These are phyloP conservation scores for Microplitis demolitor DNA, from an alignment of 1,140 invertebrate genomes.

Conservation along the genomic window DNA sequence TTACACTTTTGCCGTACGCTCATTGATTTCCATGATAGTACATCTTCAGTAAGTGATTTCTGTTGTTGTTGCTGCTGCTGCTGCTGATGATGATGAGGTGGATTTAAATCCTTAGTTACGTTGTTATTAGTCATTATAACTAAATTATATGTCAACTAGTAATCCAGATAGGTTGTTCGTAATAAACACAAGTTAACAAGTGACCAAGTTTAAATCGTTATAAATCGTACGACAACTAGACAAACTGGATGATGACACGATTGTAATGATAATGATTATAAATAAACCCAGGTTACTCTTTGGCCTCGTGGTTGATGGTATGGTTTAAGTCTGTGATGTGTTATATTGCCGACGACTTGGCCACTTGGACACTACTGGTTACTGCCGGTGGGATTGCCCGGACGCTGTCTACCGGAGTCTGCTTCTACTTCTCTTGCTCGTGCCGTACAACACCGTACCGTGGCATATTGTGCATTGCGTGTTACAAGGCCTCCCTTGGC, in stretches of 20 bases:
- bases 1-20: slow-evolving; percentile 47
- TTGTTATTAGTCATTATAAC: slow-evolving; percentile 24
- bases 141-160: neutral
- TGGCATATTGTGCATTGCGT: slow-evolving; percentile 22
- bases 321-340: neutral
- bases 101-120: neutral
- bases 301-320: neutral
- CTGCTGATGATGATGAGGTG: neutral
- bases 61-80: slow-evolving; percentile 9
- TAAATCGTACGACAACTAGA: too few species aligned
- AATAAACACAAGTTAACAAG: too few species aligned
- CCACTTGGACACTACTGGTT: slow-evolving; percentile 34
- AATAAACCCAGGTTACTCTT: too few species aligned
- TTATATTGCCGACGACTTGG: slow-evolving; percentile 19
- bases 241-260: neutral
- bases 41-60: neutral
- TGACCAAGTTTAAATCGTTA: too few species aligned
- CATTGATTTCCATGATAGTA: slow-evolving; percentile 44
- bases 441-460: slow-evolving; percentile 20
- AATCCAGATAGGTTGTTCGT: too few species aligned
- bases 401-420: slow-evolving; percentile 26
- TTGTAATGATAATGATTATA: too few species aligned
- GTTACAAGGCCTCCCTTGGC: slow-evolving; percentile 8
- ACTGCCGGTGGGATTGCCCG: slow-evolving; percentile 30
- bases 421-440: slow-evolving; percentile 31